Base-by-base conservation (phyloP, 2,888 invertebrate species). In the Watsonalla cultraria region DNA sequence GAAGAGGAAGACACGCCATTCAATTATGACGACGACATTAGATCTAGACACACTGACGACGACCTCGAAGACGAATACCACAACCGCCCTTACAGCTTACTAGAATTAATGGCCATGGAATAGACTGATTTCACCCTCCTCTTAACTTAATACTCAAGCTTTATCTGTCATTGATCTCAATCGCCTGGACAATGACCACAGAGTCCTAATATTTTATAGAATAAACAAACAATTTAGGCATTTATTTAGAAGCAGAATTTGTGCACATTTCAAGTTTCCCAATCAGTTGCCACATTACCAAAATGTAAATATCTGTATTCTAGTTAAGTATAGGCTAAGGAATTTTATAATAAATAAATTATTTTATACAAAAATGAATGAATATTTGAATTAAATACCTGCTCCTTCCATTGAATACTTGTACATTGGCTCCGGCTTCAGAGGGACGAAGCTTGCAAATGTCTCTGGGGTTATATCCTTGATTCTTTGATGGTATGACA, bases 401-500 rank as follows among this genome's bases (percentile, higher is more conserved):
- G 97, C 96, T 58, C 96, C 96, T 80, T 98, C 97, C 76, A 95
- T 94, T 6, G 96, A 94, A 78, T 97, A 99, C 84, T 98, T 99
- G 85, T 96, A 98, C 67, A 95, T 94, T 0, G 97, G 96, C 68
- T 95, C 95, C 0, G 98, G 96, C 78, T 95, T 95, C 15, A 93
- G 89, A 2, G 99, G 99, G 57, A 98, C 93, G 62, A 99, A 92
- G 47, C 94, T 92, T 7, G 93, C 93, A 85, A 98, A 98, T 0
- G 94, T 92, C 70, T 96, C 95, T 5, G 99, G 98, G 78, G 98
- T 94, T 91, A 98, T 96, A 69, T 99, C 98, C 52, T 94, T 94
- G 57, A 99, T 95, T 70, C 98, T 93, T 82, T 98, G 97, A 80
- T 97, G 96, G 82, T 99, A 99, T 0, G 99, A 98, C 61, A 99